Evolutionary conservation across 92 coral and sea anemone species (phyloP).

Genomic region (Pocillopora meandrina): DNA sequence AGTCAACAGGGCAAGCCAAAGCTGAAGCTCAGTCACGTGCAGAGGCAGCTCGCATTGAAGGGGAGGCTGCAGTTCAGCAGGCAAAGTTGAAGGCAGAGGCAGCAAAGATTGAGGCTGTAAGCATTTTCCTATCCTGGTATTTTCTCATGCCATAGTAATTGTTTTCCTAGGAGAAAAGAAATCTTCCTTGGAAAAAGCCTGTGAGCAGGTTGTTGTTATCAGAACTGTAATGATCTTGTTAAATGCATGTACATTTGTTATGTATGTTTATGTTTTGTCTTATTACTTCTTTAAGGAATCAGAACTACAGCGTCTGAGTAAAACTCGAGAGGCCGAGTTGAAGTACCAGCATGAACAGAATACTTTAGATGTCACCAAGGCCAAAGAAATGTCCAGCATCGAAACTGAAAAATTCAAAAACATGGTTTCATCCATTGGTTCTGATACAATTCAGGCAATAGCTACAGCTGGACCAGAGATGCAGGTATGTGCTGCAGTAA

Average conservation of each 20-base stretch:
- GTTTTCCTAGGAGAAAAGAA: too few relatives aligned
- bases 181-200: too few relatives aligned
- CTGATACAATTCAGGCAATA: slow-evolving; percentile 96
- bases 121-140: slow-evolving; percentile 15
- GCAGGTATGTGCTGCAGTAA: slow-evolving; percentile 73
- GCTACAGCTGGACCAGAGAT: slow-evolving; percentile 99
- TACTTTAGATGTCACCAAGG: slow-evolving; percentile 75
- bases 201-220: too few relatives aligned
- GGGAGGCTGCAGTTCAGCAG: slow-evolving; percentile 96
- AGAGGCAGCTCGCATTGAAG: slow-evolving; percentile 97
- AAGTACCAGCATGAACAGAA: slow-evolving; percentile 72
- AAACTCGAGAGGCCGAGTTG: slow-evolving; percentile 84
- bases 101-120: slow-evolving; percentile 89
- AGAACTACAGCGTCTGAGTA: slow-evolving; percentile 79
- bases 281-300: slow-evolving; percentile 67
- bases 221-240: too few relatives aligned
- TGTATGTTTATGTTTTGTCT: too few relatives aligned
- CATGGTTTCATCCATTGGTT: slow-evolving; percentile 97
- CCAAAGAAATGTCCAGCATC: slow-evolving; percentile 80
- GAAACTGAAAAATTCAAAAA: slow-evolving; percentile 92
- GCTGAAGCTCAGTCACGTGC: slow-evolving; percentile 99
- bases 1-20: slow-evolving; percentile 99
- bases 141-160: too few relatives aligned
- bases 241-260: neutral
- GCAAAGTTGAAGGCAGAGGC: slow-evolving; percentile 96